These are phyloP conservation scores for Brachynemurus nebulosus DNA, from an alignment of 2,888 invertebrate species.

Conservation along the genomic window DNA sequence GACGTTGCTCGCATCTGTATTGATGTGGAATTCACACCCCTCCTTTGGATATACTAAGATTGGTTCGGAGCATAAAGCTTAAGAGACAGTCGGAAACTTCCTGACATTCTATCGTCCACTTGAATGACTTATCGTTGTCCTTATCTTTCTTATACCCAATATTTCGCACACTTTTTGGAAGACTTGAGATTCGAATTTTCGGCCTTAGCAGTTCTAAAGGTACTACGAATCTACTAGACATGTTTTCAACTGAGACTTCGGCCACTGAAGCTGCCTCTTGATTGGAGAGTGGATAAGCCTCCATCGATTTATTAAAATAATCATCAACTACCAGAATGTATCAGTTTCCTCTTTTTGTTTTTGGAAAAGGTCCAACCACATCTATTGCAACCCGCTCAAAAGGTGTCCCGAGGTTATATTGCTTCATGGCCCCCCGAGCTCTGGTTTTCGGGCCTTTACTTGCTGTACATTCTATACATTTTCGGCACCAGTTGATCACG, in stretches of 20 bases:
- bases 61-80: too few relatives aligned
- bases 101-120: too few relatives aligned
- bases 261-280: slow-evolving; percentile 19
- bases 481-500: slow-evolving; percentile 8
- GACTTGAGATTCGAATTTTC: slow-evolving; percentile 19
- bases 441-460: slow-evolving; percentile 4
- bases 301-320: background rate
- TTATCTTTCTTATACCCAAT: slow-evolving; percentile 15
- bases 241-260: slow-evolving; percentile 11
- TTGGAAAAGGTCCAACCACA: slow-evolving; percentile 17
- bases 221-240: slow-evolving; percentile 14
- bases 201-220: slow-evolving; percentile 16
- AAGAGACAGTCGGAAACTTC: too few relatives aligned
- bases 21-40: too few relatives aligned
- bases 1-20: too few relatives aligned
- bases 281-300: background rate
- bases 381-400: slow-evolving; percentile 18
- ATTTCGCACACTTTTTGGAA: slow-evolving; percentile 12
- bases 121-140: too few relatives aligned
- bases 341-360: slow-evolving; percentile 11
- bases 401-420: slow-evolving; percentile 16
- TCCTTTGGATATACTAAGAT: too few relatives aligned
- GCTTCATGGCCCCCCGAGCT: slow-evolving; percentile 8
- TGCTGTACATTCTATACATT: slow-evolving; percentile 6
- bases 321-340: slow-evolving; percentile 13